A percentile compares a stretch with the other conserved stretches of the same genome.
Conservation (phyloP, 2,797 vertebrate genomes). For the Oreochromis grahami region DNA sequence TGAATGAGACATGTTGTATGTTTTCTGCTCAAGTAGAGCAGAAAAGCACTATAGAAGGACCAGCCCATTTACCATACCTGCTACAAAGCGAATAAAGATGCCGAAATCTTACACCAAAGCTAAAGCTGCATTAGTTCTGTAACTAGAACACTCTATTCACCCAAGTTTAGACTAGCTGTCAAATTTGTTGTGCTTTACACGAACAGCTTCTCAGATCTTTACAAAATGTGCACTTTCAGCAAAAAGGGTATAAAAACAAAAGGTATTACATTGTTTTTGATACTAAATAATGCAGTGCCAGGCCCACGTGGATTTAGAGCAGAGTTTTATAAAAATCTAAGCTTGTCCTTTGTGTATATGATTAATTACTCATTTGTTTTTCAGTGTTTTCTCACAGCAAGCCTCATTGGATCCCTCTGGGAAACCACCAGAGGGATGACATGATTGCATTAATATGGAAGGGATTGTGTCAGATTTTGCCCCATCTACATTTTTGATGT, state of each 20-base stretch:
- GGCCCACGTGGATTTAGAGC: background rate
- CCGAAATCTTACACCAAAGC: background rate
- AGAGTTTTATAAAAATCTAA: background rate
- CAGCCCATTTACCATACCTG: background rate
- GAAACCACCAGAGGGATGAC: background rate
- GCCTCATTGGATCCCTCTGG: background rate
- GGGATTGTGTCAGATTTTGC: background rate
- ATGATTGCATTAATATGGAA: background rate
- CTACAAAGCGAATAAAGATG: background rate
- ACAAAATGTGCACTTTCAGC: background rate
- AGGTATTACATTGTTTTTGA: background rate
- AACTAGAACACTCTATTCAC: background rate
- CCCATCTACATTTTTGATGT: background rate
- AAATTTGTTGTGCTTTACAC: background rate
- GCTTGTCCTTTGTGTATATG: background rate
- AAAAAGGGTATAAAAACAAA: background rate
- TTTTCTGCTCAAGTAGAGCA: background rate
- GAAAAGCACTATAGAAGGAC: background rate
- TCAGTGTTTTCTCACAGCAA: background rate
- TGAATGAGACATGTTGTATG: background rate
- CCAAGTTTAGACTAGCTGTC: background rate
- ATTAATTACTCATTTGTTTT: background rate
- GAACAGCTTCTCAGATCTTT: background rate
- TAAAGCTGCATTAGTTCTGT: background rate
- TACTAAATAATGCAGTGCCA: background rate